Evolutionary conservation across 2,797 vertebrate species (phyloP), one percentile per base, ranked within the genome.

Genomic region (Hemitrygon akajei): DNA sequence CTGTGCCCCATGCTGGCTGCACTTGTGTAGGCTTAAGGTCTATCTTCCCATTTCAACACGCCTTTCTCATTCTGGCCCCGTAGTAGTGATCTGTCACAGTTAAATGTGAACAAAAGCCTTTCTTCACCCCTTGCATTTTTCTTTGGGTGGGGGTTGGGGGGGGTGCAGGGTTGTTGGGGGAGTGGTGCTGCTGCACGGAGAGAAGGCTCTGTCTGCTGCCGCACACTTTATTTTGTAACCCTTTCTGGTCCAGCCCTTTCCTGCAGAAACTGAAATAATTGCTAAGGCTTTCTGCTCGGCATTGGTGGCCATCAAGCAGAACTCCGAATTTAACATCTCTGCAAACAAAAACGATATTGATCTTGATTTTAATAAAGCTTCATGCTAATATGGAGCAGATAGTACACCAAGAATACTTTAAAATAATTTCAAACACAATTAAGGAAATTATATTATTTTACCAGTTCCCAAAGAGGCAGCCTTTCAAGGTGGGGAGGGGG

Each of bases 1-100:
- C 92, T 79, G 76, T 56, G 71, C 76, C 92, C 92, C 92, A 93
- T 79, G 76, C 76, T 75, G 76, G 92, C 71, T 75, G 92, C 86
- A 89, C 86, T 89, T 89, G 86, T 89, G 86, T 89, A 89, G 86
- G 96, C 96, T 96, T 96, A 94, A 94, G 96, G 96, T 95, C 96
- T 95, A 96, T 96, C 96, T 95, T 95, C 95, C 96, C 95, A 94
- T 95, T 95, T 94, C 94, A 60, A 96, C 40, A 76, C 87, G 94
- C 82, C 73, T 80, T 89, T 81, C 94, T 94, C 93, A 94, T 94
- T 82, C 80, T 94, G 76, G 84, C 56, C 93, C 93, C 77, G 93
- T 76, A 89, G 86, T 89, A 75, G 56, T 80, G 22, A 87, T 63
- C 93, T 63, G 93, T 56, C 47, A 93, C 94, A 93, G 79, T n/a